Base-by-base conservation (phyloP, 2,797 vertebrate species). In the Varecia variegata region DNA sequence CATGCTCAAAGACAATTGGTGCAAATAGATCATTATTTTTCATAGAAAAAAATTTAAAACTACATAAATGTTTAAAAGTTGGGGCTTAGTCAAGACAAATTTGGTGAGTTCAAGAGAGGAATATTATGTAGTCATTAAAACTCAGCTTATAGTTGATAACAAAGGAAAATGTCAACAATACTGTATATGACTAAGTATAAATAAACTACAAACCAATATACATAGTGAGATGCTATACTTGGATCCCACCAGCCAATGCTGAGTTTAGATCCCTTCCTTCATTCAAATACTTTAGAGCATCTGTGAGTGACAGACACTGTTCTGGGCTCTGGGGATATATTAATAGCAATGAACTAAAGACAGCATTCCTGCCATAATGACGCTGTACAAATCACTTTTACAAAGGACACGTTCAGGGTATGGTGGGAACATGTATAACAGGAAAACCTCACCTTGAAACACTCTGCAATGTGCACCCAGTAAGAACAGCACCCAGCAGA, bases 101-200 rank as follows among this genome's bases (percentile, higher is more conserved):
- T 62, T 14, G 20, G 74, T 76, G 58, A 74, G 15, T 54, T 96
- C 21, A 8, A 20, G 54, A 76, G 38, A 62, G 13, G 14, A 80
- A 50, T 73, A 27, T 67, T 74, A 13, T 3, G 10, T 32, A 80
- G 47, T 80, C 65, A 80, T n/a, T 79, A 90, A 91, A 82, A 35
- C 32, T 47, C 52, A 45, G 50, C 14, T 58, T 71, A 35, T 62
- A 21, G 30, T 10, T 54, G 45, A 88, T n/a, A 70, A 27, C 43
- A 84, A 95, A 88, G 32, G 40, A 85, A 80, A 88, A 14, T 60
- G 71, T 90, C 47, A 93, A 54, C 2, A 83, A 11, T 92, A 40
- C 13, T 38, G 0, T 76, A 47, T 54, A 76, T 84, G 68, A 35
- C 25, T 74, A 65, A 88, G 47, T 25, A 43, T 32, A 35, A 90